These are phyloP conservation scores for Ancistrus triradiatus DNA, from an alignment of 2,113 vertebrate genomes.

Conservation along the genomic window DNA sequence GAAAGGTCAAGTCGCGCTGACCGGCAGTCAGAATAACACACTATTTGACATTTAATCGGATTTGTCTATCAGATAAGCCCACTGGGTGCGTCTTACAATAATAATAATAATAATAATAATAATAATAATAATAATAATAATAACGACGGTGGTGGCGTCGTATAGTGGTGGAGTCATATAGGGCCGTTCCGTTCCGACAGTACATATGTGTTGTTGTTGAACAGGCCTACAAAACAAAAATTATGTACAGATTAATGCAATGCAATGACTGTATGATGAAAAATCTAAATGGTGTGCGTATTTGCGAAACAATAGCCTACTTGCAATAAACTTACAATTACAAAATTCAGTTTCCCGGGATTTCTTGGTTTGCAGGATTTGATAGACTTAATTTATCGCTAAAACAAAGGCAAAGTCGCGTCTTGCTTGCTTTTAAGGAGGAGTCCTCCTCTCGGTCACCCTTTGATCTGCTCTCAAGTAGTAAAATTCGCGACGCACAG, in stretches of 20 bases:
- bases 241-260: too few relatives aligned
- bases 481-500: slow-evolving; percentile 25
- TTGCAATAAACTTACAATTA: too few relatives aligned
- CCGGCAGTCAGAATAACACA: slow-evolving; percentile 57
- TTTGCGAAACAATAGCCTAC: too few relatives aligned
- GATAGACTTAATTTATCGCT: background rate
- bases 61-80: slow-evolving; percentile 27
- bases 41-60: slow-evolving; percentile 50
- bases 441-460: slow-evolving; percentile 2
- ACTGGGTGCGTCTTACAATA: background rate
- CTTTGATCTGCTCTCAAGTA: slow-evolving; percentile 39
- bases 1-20: slow-evolving; percentile 58
- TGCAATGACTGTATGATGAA: too few relatives aligned
- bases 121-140: too few relatives aligned
- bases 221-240: too few relatives aligned
- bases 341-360: background rate
- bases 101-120: too few relatives aligned
- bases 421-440: slow-evolving; percentile 29
- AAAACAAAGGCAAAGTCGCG: slow-evolving; percentile 11
- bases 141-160: too few relatives aligned
- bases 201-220: too few relatives aligned
- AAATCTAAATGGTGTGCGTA: too few relatives aligned
- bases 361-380: background rate
- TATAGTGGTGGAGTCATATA: too few relatives aligned
- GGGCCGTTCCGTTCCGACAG: too few relatives aligned